Evolutionary conservation across 2,113 vertebrate species (phyloP), one percentile per base, ranked within the genome.

Genomic region (Coracopsis vasa): DNA sequence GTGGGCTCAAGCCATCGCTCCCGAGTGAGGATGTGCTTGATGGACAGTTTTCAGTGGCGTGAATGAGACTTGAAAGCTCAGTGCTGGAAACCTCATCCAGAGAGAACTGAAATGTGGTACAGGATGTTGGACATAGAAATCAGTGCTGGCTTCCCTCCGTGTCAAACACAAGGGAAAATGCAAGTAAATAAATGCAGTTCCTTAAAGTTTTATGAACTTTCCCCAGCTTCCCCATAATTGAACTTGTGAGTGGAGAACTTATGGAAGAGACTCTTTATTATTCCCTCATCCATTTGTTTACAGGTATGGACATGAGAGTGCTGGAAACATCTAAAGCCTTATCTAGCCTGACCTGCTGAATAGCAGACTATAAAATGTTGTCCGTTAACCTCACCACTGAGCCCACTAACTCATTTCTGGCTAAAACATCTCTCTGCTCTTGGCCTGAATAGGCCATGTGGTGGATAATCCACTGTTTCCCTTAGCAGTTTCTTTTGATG

Each of bases 11-110:
- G 56, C 15, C 19, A 2, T 11, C 18, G n/a, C 19, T 66, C 37
- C 53, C 0, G 0, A 29, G 53, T 18, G 72, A 72, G 56, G 92
- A 21, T 56, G 19, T 2, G 2, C 17, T n/a, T 16, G 77, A 13
- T 60, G 66, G 70, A 16, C 47, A 24, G 27, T 15, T 78, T 7
- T 39, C 60, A 27, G 61, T 5, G 42, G 20, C 0, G 1, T 13
- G 62, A 54, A 16, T 35, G 35, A 65, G 78, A 33, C n/a, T 53
- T 53, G 83, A 67, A 53, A 54, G 73, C 41, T 65, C 42, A 29
- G n/a, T 6, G 61, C 31, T 54, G 39, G 56, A 42, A 64, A n/a
- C 54, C 60, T 29, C 24, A n/a, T 33, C 28, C 60, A 67, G 51
- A 41, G 25, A 41, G 33, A 11, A 4, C 69, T 75, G 80, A 67